Conservation (phyloP, 2,797 vertebrate species). For the Novumbra hubbsi region DNA sequence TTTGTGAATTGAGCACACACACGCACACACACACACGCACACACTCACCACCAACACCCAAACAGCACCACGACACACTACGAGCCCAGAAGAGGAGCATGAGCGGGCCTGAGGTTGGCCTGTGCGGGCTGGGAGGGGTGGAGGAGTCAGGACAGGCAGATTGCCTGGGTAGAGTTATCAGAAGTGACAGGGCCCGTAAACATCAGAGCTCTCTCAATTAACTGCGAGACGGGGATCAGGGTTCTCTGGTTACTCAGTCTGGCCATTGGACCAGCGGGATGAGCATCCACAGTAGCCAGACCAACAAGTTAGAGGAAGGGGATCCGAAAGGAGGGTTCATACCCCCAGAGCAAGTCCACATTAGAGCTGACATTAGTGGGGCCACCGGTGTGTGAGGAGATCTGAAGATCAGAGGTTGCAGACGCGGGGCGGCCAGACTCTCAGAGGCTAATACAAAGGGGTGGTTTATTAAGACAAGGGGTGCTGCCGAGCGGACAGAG, state of each 20-base stretch:
- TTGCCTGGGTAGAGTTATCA: conserved; percentile 40
- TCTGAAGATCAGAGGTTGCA: conserved; percentile 3
- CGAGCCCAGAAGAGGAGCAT: conserved; percentile 13
- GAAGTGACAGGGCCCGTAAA: conserved; percentile 48
- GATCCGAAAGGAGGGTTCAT: neutral
- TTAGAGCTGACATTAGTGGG: neutral
- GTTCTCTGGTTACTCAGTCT: conserved; percentile 21
- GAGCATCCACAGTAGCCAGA: conserved; percentile 28
- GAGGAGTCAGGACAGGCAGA: conserved; percentile 9
- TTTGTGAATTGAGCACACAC: conserved; percentile 15
- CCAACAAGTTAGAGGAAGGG: conserved; percentile 4
- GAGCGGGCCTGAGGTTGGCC: conserved; percentile 10
- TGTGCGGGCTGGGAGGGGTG: conserved; percentile 13
- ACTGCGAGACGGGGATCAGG: conserved; percentile 25
- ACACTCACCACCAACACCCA: conserved; percentile 18
- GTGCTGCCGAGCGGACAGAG: neutral
- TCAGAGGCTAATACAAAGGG: neutral
- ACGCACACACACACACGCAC: neutral
- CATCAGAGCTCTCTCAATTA: conserved; percentile 41
- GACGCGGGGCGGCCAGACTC: neutral
- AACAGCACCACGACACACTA: neutral
- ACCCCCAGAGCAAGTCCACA: neutral
- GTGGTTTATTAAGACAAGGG: neutral
- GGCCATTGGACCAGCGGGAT: conserved; percentile 8
- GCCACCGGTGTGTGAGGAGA: neutral